These are phyloP conservation scores for Beroe ovata DNA, from an alignment of 37 sponge, comb jelly and placozoan genomes.

Conservation along the genomic window DNA sequence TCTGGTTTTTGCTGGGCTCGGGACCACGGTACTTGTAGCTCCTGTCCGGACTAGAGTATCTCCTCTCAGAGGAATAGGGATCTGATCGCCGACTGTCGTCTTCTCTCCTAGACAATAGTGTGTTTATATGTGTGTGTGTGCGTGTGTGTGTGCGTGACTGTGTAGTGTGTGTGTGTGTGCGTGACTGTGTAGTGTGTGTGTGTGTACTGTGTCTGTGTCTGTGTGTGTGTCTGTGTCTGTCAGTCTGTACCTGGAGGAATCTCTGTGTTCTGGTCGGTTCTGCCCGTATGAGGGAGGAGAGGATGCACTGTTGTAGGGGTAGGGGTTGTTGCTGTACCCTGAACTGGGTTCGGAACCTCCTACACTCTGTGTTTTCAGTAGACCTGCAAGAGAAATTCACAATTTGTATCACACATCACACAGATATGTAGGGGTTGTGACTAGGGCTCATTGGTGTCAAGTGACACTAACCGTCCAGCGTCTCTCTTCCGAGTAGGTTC, in stretches of 20 bases:
- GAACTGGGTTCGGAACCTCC: not conserved
- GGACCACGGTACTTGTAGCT: not conserved
- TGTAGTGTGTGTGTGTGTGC: too few relatives aligned
- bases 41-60: constrained; percentile 6
- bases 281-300: constrained; percentile 2
- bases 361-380: constrained; percentile 34
- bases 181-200: too few relatives aligned
- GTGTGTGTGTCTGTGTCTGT: too few relatives aligned
- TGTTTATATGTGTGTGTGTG: too few relatives aligned
- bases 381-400: constrained; percentile 1
- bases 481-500: constrained; percentile 19
- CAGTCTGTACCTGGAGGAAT: constrained; percentile 20
- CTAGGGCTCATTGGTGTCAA: too few relatives aligned
- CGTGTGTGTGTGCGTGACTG: too few relatives aligned
- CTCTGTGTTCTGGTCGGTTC: constrained; percentile 1
- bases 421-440: too few relatives aligned
- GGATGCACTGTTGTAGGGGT: not conserved
- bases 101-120: too few relatives aligned
- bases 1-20: constrained; percentile 15
- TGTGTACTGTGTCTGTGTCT: too few relatives aligned
- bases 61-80: not conserved
- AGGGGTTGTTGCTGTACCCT: not conserved
- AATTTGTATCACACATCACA: not conserved
- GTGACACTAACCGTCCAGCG: constrained; percentile 51
- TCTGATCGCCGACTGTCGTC: not conserved